A percentile compares a stretch with the other conserved stretches of the same genome.
These are phyloP conservation scores for Oceanodroma leucorhoa DNA, from an alignment of 2,797 vertebrate genomes.

Conservation along the genomic window DNA sequence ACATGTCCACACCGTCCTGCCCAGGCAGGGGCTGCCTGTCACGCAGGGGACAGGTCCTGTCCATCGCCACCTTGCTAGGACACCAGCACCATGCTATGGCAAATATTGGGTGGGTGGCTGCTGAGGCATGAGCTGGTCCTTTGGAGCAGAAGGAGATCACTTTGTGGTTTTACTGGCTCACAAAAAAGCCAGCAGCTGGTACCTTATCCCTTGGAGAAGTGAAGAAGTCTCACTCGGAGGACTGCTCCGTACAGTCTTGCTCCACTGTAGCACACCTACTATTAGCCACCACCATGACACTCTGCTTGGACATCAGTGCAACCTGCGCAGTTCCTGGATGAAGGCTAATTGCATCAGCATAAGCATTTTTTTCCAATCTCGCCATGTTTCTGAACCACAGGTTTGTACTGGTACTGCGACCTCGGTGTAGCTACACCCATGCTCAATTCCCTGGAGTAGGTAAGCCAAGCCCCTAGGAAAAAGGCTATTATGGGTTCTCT, in stretches of 20 bases:
- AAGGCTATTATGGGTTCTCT: slow-evolving; percentile 34
- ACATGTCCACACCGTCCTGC: fast-evolving
- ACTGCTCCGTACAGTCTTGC: neutral
- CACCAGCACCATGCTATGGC: neutral
- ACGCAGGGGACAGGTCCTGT: neutral
- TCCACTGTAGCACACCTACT: neutral
- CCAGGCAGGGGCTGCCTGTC: neutral
- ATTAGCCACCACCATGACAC: neutral
- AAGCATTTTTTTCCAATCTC: neutral
- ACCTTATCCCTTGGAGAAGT: neutral
- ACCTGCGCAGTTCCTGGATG: neutral
- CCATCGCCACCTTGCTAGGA: neutral
- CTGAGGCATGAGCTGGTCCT: neutral
- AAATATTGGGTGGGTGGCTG: neutral
- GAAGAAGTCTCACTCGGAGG: neutral
- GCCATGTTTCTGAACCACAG: neutral
- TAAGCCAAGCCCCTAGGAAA: slow-evolving; percentile 28
- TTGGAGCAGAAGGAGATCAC: neutral
- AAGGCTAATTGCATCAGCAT: neutral
- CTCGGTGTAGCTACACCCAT: neutral
- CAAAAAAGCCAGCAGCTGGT: neutral
- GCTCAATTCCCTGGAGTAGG: neutral
- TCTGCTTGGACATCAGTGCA: neutral
- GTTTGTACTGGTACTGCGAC: neutral
- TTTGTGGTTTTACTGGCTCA: neutral